These are phyloP conservation scores for Rhopilema esculentum DNA, from an alignment of 30 jellyfish, hydroid and myxozoan species.

Conservation along the genomic window DNA sequence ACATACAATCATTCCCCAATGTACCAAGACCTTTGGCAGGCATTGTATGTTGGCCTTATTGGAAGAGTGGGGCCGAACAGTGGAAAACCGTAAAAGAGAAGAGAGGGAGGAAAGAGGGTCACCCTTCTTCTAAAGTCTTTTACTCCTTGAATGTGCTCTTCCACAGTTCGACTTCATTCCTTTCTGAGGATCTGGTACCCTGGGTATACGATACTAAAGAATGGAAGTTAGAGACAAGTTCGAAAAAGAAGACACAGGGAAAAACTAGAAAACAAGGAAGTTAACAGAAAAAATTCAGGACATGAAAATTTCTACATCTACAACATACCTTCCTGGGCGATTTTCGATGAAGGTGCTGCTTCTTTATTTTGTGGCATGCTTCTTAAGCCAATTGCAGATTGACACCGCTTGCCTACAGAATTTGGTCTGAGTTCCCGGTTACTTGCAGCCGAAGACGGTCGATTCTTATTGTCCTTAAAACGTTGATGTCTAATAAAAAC, in stretches of 20 bases:
- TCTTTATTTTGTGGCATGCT: not conserved
- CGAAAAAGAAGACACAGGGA: not conserved
- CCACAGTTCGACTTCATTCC: too few species aligned
- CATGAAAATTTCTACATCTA: not conserved
- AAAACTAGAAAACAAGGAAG: not conserved
- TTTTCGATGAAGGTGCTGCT: not conserved
- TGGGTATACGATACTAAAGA: too few species aligned
- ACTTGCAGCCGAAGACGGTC: conserved; percentile 66
- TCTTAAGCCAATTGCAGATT: conserved; percentile 56
- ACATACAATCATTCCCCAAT: too few species aligned
- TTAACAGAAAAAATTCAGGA: not conserved
- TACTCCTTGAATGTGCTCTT: too few species aligned
- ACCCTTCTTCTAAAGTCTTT: too few species aligned
- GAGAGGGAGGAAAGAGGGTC: too few species aligned
- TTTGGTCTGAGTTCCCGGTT: not conserved
- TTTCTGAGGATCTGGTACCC: too few species aligned
- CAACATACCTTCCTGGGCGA: not conserved
- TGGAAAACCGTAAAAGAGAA: too few species aligned
- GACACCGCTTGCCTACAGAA: conserved; percentile 16
- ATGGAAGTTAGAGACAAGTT: too few species aligned
- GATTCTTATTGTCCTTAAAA: not conserved
- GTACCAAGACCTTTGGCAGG: too few species aligned
- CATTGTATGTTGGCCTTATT: too few species aligned
- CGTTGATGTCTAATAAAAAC: not conserved
- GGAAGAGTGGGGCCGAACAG: too few species aligned